These are phyloP conservation scores for Whitmania pigra DNA, from an alignment of 1,140 invertebrate genomes.

Conservation along the genomic window DNA sequence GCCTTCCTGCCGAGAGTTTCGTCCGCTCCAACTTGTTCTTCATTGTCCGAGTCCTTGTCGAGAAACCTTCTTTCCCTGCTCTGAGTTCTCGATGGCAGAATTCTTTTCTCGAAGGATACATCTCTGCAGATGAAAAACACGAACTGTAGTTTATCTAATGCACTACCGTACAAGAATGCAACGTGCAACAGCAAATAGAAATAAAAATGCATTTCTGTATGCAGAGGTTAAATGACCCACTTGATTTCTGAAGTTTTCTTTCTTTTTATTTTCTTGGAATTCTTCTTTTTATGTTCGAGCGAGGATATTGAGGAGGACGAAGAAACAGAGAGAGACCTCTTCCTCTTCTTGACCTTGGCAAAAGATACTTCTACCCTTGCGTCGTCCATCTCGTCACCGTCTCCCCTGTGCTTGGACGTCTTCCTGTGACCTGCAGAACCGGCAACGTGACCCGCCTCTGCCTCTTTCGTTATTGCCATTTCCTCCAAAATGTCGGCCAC, in stretches of 20 bases:
- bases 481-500: slow-evolving; percentile 5
- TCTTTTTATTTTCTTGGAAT: not conserved
- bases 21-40: not conserved
- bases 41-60: not conserved
- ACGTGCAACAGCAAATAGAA: not conserved
- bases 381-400: slow-evolving; percentile 1
- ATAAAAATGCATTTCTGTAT: not conserved
- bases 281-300: not conserved
- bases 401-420: not conserved
- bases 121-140: not conserved
- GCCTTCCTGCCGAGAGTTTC: not conserved
- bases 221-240: not conserved
- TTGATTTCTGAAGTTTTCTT: not conserved
- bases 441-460: not conserved
- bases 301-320: not conserved
- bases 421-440: not conserved
- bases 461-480: not conserved
- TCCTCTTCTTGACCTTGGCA: not conserved
- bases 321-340: not conserved
- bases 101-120: not conserved
- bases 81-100: slow-evolving; percentile 5
- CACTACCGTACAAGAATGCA: not conserved
- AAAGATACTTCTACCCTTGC: not conserved
- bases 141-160: not conserved
- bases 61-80: not conserved